Evolutionary conservation across 2,113 vertebrate genomes (phyloP), one percentile per base, ranked within the genome.

Genomic region (Cyprinodon variegatus): DNA sequence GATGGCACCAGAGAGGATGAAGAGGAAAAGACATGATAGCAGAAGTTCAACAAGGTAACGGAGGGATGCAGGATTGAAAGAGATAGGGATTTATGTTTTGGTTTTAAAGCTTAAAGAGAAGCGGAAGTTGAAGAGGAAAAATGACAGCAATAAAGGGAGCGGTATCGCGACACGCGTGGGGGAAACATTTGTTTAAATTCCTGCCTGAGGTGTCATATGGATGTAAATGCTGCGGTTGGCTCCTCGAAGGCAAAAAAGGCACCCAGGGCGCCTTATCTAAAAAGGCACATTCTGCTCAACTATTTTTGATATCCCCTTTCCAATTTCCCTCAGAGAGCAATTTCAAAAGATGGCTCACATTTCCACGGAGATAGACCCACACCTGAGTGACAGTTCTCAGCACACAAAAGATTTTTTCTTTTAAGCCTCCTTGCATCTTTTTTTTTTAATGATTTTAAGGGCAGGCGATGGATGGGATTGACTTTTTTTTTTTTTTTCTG

Each of bases 161-260:
- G 82, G 84, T 82, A 80, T 78, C 20, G 1, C 0, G 46, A 83
- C 69, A 66, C 77, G 15, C 48, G 2, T 29, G 68, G 46, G 78
- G 79, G 71, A 87, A 83, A 76, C 78, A 84, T 92, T 91, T 89
- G 90, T 89, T 89, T 84, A 88, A 92, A 90, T 79, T 88, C 78
- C 81, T 50, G 74, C 85, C 87, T 65, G 77, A 87, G 86, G 88
- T 86, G 88, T 88, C 86, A 78, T 37, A 60, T 63, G 68, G 78
- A 89, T 89, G 86, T 88, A 91, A 91, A 91, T 87, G 90, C 86
- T 86, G 84, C 75, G 79, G 84, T 85, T 81, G 69, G 72, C 77
- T 79, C 78, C 78, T 81, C 68, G 3, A 85, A 80, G 77, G 85
- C 79, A 69, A n/a, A 86, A 88, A 69, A n/a, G 20, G 50, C 48